Percentiles rank a stretch among this genome's conserved stretches.
Evolutionary conservation across 92 coral and sea anemone species (phyloP).

Genomic region (Virgularia gustaviana): DNA sequence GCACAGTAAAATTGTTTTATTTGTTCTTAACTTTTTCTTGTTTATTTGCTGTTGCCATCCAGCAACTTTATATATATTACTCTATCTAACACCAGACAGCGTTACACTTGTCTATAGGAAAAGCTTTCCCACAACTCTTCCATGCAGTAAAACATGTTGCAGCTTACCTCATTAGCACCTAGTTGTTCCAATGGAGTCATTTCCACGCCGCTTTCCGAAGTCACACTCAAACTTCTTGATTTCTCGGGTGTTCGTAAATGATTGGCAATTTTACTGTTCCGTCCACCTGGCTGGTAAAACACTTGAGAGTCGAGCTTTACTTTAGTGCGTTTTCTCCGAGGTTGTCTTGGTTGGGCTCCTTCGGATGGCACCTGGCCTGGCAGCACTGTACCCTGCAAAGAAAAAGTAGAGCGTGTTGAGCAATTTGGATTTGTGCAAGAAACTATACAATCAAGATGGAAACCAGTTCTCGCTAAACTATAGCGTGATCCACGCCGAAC

Average conservation of each 20-base stretch:
- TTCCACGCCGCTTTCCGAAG: constrained; percentile 75
- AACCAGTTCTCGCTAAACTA: too few species aligned
- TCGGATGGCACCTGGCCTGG: constrained; percentile 36
- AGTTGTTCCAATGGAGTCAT: constrained; percentile 63
- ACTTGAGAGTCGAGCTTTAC: constrained; percentile 24
- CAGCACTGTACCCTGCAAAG: constrained; percentile 12
- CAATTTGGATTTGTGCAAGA: too few species aligned
- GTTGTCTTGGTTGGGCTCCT: constrained; percentile 28
- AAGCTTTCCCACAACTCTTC: too few species aligned
- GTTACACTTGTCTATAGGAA: too few species aligned
- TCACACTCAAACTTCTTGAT: constrained; percentile 5
- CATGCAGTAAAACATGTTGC: not conserved
- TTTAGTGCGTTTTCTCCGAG: constrained; percentile 33
- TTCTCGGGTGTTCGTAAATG: constrained; percentile 3
- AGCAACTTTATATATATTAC: too few species aligned
- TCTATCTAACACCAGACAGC: too few species aligned
- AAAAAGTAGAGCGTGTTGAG: not conserved
- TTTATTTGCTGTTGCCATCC: too few species aligned
- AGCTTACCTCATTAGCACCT: constrained; percentile 61
- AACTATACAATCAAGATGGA: too few species aligned
- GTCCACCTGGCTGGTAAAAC: constrained; percentile 35
- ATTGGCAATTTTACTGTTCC: not conserved
- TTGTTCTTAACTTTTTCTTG: too few species aligned
- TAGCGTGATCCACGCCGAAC: too few species aligned
- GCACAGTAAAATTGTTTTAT: too few species aligned